These are phyloP conservation scores for Rhamnusium bicolor DNA, from an alignment of 2,888 invertebrate genomes.

Conservation along the genomic window DNA sequence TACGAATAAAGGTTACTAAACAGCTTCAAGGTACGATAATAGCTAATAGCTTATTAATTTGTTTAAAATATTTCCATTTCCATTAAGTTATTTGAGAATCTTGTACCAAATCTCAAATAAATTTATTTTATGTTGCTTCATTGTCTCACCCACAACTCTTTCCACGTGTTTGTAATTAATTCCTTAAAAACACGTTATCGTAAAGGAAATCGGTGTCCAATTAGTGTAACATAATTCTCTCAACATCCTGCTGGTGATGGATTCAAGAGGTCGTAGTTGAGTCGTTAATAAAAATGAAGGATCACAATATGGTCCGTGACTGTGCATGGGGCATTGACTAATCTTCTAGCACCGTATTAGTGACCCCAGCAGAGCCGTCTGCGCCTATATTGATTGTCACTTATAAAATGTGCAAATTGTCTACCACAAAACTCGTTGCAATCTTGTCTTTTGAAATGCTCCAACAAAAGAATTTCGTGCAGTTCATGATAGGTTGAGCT, in stretches of 20 bases:
- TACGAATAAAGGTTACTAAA: too few relatives aligned
- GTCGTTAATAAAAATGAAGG: constrained; percentile 55
- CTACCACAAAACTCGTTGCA: too few relatives aligned
- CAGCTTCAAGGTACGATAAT: too few relatives aligned
- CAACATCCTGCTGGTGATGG: constrained; percentile 45
- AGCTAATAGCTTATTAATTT: too few relatives aligned
- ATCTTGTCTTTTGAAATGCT: too few relatives aligned
- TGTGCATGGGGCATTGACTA: constrained; percentile 59
- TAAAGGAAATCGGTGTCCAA: constrained; percentile 47
- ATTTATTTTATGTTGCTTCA: not conserved
- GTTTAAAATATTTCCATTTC: too few relatives aligned
- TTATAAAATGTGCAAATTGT: too few relatives aligned
- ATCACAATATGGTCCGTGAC: constrained; percentile 43
- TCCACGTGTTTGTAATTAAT: constrained; percentile 24
- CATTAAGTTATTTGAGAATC: too few relatives aligned
- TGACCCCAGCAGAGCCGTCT: constrained; percentile 36
- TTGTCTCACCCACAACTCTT: not conserved
- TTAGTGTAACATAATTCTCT: constrained; percentile 50
- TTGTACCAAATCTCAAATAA: too few relatives aligned
- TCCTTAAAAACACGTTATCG: constrained; percentile 36
- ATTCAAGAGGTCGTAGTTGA: constrained; percentile 53
- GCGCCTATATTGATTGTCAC: too few relatives aligned
- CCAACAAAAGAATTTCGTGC: too few relatives aligned
- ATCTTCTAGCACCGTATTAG: constrained; percentile 51
- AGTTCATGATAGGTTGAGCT: too few relatives aligned